Evolutionary conservation across 92 coral and sea anemone species (phyloP).

Genomic region (Ricordea florida): DNA sequence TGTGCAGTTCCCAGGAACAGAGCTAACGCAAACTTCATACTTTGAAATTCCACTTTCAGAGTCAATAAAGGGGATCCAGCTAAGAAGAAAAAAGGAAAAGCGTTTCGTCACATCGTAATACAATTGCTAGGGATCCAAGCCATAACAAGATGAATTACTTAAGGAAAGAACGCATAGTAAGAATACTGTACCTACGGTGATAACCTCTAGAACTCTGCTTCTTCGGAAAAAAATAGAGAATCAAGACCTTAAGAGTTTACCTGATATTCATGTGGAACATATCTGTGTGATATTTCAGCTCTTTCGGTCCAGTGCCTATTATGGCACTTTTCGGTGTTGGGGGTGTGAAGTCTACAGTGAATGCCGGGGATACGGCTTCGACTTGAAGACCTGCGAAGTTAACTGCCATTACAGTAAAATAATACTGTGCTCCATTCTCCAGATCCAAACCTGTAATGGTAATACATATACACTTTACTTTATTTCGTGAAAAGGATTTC

Average conservation of each 20-base stretch:
- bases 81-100: not conserved
- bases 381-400: slow-evolving; percentile 45
- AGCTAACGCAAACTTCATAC: slow-evolving; percentile 70
- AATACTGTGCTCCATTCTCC: slow-evolving; percentile 44
- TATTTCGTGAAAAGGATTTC: not conserved
- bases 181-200: too few relatives aligned
- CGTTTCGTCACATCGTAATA: not conserved
- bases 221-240: too few relatives aligned
- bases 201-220: too few relatives aligned
- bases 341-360: slow-evolving; percentile 62
- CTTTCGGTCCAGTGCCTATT: slow-evolving; percentile 31
- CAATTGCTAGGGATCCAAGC: not conserved
- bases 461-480: not conserved
- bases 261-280: too few relatives aligned
- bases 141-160: slow-evolving; percentile 18
- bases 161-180: too few relatives aligned
- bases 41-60: slow-evolving; percentile 68
- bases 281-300: slow-evolving; percentile 25
- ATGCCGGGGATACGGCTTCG: slow-evolving; percentile 61
- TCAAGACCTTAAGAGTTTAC: too few relatives aligned
- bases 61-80: slow-evolving; percentile 77
- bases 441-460: slow-evolving; percentile 60
- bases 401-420: slow-evolving; percentile 57
- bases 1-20: slow-evolving; percentile 55
- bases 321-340: slow-evolving; percentile 37